Base-by-base conservation (phyloP, 2,797 vertebrate species). In the Trachurus trachurus region DNA sequence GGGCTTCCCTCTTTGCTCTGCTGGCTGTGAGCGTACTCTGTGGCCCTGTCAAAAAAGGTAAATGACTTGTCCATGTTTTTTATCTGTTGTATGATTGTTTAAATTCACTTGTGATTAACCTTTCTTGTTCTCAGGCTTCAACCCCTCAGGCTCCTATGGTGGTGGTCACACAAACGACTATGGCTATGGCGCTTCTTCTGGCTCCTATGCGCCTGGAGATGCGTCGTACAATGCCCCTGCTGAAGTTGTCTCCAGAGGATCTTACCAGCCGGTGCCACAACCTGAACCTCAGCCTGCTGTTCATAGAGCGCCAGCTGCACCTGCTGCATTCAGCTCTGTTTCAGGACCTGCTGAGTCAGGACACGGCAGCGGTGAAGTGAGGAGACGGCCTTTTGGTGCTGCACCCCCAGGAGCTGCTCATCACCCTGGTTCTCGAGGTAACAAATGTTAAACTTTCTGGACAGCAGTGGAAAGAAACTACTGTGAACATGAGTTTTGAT, bases 11-110 rank as follows among this genome's bases (percentile, higher is more conserved):
- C 19, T 56, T 77, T 58, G 66, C 50, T 45, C 2, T 81, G 74
- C 70, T 87, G 59, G 29, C 54, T 63, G 63, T 66, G 65, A 29
- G 74, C 4, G n/a, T 53, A 10, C 64, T 42, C 37, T 78, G 78
- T 8, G 0, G 40, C 1, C 75, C 80, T 54, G 1, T 74, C 4
- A 31, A 66, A 2, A 37, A 50, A 45, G 85, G 85, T 84, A 40
- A 57, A 3, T 29, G 11, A 22, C 5, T 66, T 1, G 19, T 1
- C 1, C 1, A 1, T 1, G 13, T 0, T 0, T 3, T 4, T 19
- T 1, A 22, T 39, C 39, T 4, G 0, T 1, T 37, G 0, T 2
- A 10, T 13, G 0, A 19, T n/a, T 63, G 10, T 42, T 42, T 68
- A 3, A 29, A 0, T 39, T 53, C 0, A 11, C 5, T 40, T 54